Conservation (phyloP, 1,140 invertebrate genomes). For the Conopomorpha cramerella region DNA sequence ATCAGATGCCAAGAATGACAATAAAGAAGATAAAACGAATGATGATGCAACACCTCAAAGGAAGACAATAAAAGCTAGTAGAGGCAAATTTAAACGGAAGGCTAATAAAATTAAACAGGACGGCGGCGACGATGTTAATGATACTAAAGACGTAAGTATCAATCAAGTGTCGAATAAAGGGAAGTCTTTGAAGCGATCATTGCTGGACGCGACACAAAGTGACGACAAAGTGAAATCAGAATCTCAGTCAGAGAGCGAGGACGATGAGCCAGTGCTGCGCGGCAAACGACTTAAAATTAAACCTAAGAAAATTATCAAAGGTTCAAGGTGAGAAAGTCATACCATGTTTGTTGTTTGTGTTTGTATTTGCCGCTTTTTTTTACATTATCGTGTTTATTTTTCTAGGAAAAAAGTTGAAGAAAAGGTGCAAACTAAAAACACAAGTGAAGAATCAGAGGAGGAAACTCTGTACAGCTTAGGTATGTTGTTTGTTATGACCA, state of each 20-base stretch:
- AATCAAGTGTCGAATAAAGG: conserved; percentile 15
- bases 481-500: too few species aligned
- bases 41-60: conserved; percentile 23
- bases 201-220: conserved; percentile 31
- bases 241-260: conserved; percentile 54
- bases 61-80: conserved; percentile 48
- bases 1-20: conserved; percentile 14
- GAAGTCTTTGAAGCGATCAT: conserved; percentile 42
- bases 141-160: conserved; percentile 17
- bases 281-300: conserved; percentile 53
- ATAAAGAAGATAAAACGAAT: conserved; percentile 11
- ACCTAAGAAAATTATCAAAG: conserved; percentile 44
- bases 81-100: conserved; percentile 42
- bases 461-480: conserved; percentile 48
- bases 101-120: conserved; percentile 17
- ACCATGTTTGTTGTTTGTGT: neutral
- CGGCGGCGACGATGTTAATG: conserved; percentile 16
- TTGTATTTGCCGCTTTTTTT: conserved; percentile 12
- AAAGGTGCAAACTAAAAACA: conserved; percentile 59
- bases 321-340: conserved; percentile 25
- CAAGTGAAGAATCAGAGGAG: conserved; percentile 62
- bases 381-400: conserved; percentile 8
- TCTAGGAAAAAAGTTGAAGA: conserved; percentile 55
- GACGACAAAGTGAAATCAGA: conserved; percentile 50
- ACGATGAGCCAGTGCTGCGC: conserved; percentile 30